A percentile compares a stretch with the other conserved stretches of the same genome.
Evolutionary conservation across 2,888 invertebrate species (phyloP).

Genomic region (Drosophila anomelani): DNA sequence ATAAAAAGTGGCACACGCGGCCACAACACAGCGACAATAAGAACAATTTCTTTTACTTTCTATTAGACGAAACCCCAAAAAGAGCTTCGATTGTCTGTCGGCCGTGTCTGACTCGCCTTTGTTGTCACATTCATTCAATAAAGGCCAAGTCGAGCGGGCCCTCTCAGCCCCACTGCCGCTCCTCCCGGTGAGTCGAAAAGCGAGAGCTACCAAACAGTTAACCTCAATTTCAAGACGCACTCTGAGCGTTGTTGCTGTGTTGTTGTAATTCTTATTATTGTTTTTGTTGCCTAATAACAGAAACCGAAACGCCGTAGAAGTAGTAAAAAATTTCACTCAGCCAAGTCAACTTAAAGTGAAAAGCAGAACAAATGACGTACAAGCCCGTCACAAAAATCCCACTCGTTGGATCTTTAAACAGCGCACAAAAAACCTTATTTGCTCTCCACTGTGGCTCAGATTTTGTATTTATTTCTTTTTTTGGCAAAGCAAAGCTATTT

Average conservation of each 20-base stretch:
- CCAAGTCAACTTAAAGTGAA: constrained; percentile 65
- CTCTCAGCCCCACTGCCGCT: constrained; percentile 37
- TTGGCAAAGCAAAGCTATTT: constrained; percentile 38
- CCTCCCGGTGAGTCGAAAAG: constrained; percentile 59
- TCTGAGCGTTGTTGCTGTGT: constrained; percentile 46
- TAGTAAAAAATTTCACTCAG: constrained; percentile 72
- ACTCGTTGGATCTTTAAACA: constrained; percentile 47
- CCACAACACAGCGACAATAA: constrained; percentile 51
- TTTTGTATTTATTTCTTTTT: constrained; percentile 28
- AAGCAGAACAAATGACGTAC: constrained; percentile 75
- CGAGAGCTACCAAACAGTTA: constrained; percentile 74
- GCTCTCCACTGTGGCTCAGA: constrained; percentile 16
- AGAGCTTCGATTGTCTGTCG: constrained; percentile 46
- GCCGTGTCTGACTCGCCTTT: constrained; percentile 62
- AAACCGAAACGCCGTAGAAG: constrained; percentile 55
- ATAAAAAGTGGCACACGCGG: constrained; percentile 61
- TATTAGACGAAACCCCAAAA: constrained; percentile 68
- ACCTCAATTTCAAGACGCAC: constrained; percentile 77
- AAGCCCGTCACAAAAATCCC: constrained; percentile 19
- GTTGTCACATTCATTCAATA: constrained; percentile 80
- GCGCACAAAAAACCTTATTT: constrained; percentile 19
- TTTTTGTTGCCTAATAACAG: constrained; percentile 68
- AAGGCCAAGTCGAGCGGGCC: constrained; percentile 65
- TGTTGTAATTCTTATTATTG: constrained; percentile 1
- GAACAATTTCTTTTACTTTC: constrained; percentile 79